phyloP scores from a whole-genome alignment of 2,113 vertebrate species.

The Triplophysa dalaica region DNA sequence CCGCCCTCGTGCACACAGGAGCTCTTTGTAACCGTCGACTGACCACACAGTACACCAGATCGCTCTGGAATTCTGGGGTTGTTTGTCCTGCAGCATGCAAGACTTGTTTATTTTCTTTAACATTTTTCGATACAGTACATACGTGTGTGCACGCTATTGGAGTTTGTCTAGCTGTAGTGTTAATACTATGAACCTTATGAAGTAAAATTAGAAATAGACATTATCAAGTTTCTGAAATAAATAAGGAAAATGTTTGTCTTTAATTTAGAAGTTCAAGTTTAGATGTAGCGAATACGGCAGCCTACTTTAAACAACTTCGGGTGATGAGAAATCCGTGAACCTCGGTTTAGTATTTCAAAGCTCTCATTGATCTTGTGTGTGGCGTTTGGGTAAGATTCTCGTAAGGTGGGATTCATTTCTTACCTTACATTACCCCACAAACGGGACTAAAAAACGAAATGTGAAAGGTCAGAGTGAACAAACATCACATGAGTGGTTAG shows the following conservation, averaged over 20 bases:
- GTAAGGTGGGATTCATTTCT: neutral
- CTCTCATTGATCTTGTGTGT: neutral
- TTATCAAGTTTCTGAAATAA: constrained; percentile 48
- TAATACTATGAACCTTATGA: constrained; percentile 21
- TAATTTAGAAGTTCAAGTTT: constrained; percentile 39
- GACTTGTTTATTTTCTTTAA: constrained; percentile 77
- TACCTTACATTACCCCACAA: neutral
- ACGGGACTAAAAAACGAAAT: neutral
- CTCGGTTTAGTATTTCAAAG: constrained; percentile 4
- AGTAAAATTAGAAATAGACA: constrained; percentile 52
- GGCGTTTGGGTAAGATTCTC: neutral
- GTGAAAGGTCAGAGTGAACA: neutral
- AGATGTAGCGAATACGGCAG: constrained; percentile 1
- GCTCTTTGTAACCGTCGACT: constrained; percentile 73
- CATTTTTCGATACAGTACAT: constrained; percentile 70
- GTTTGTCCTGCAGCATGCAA: constrained; percentile 50
- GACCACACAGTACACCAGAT: constrained; percentile 69
- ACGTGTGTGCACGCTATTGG: constrained; percentile 45
- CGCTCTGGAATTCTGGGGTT: constrained; percentile 68
- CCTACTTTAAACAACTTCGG: constrained; percentile 12
- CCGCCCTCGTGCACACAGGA: constrained; percentile 55
- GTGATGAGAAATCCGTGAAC: constrained; percentile 10
- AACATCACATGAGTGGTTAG: neutral
- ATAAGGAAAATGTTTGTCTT: constrained; percentile 32
- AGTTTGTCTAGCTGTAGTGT: constrained; percentile 28